Evolutionary conservation across 2,113 vertebrate species (phyloP), one percentile per base, ranked within the genome.

Genomic region (Pongo pygmaeus): DNA sequence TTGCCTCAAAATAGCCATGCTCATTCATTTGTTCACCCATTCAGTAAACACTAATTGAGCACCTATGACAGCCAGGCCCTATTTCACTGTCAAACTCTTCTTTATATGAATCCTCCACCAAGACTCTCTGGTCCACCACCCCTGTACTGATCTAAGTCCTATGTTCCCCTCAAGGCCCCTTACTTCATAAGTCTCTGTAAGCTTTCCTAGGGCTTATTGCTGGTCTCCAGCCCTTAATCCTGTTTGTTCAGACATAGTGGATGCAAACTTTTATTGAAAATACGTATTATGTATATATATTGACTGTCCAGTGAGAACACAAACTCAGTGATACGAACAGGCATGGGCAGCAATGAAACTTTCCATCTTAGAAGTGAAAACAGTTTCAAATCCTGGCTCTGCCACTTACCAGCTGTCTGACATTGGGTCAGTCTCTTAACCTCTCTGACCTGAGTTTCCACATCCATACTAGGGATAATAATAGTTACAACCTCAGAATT

Each of bases 401-500:
- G 5, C 74, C 83, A 20, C 52, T 64, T 32, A 2, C 50, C 8
- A 32, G 10, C 35, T 93, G 35, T 52, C 67, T 3, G 9, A 40
- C 75, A 6, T 0, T 27, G 30, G 25, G 30, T 55, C n/a, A 23
- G 3, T 40, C 23, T 81, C 35, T 52, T 8, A 83, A 17, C 22
- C 84, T 83, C 69, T 79, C 59, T 70, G 25, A 35, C 72, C 59
- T 70, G 25, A 35, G 57, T 23, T 72, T 30, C 6, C 10, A 1
- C 8, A 70, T 64, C 25, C 38, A 17, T 35, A 14, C 4, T 13
- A 40, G 74, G 17, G 32, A 17, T 0, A 0, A 6, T 20, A 5
- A 3, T n/a, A 48, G 67, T 8, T 52, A 48, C 5, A 16, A 32
- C 46, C 61, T 1, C 20, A 25, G 46, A 8, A 20, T 30, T 43